Evolutionary conservation across 2,113 vertebrate genomes (phyloP).

Genomic region (Callaeas wilsoni): DNA sequence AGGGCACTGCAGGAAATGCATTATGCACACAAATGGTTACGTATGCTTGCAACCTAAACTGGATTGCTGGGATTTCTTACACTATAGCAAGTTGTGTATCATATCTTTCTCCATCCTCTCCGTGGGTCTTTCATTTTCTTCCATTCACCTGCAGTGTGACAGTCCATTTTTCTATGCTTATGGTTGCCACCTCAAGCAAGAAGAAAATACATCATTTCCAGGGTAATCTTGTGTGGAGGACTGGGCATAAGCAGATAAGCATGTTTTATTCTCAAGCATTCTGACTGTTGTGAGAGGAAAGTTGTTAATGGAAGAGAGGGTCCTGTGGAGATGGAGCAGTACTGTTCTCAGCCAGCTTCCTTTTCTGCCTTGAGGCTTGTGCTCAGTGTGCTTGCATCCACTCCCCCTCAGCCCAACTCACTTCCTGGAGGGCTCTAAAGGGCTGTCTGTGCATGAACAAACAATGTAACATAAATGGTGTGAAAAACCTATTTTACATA

Average conservation of each 20-base stretch:
- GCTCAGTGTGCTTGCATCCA: accelerated
- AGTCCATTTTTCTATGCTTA: background rate
- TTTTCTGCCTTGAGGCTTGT: background rate
- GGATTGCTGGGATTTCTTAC: background rate
- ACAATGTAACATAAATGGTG: accelerated
- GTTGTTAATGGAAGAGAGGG: background rate
- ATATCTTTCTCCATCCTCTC: background rate
- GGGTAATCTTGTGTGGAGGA: background rate
- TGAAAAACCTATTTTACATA: background rate
- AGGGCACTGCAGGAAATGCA: background rate
- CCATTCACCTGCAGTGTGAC: background rate
- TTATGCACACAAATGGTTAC: background rate
- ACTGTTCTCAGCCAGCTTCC: background rate
- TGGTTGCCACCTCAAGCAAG: background rate
- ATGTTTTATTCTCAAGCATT: background rate
- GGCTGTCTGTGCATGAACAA: background rate
- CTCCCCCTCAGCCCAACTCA: accelerated
- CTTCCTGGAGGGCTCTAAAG: background rate
- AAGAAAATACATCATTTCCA: background rate
- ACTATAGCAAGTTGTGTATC: background rate
- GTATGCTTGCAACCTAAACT: background rate
- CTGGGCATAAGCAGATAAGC: background rate
- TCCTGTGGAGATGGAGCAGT: background rate
- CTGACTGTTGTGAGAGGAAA: background rate
- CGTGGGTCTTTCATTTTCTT: background rate